Conservation (phyloP, 2,797 vertebrate species). For the Crocidura indochinensis region DNA sequence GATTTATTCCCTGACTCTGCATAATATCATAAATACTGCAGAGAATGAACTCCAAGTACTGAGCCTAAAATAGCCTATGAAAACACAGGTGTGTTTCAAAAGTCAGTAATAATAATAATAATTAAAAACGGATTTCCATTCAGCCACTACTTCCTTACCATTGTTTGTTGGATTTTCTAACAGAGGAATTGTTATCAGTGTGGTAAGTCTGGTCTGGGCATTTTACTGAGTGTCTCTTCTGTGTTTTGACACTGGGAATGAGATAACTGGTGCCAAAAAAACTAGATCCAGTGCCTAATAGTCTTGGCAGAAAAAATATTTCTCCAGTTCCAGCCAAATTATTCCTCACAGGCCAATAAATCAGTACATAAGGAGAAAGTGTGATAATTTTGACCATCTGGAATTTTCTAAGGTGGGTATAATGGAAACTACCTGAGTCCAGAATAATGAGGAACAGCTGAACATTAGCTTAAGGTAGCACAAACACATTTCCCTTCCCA, state of each 20-base stretch:
- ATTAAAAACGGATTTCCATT: background rate
- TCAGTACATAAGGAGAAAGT: constrained; percentile 70
- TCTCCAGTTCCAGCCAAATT: constrained; percentile 77
- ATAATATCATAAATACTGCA: too few relatives aligned
- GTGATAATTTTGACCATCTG: constrained; percentile 74
- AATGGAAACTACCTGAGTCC: constrained; percentile 6
- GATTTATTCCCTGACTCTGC: too few relatives aligned
- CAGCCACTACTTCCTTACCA: background rate
- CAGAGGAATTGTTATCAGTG: background rate
- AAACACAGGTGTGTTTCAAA: too few relatives aligned
- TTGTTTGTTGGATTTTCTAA: background rate
- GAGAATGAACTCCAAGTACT: too few relatives aligned
- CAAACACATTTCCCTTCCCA: background rate
- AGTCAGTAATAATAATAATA: background rate
- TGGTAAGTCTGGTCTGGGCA: background rate
- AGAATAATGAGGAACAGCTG: background rate
- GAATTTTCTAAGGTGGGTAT: constrained; percentile 33
- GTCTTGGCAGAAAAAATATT: constrained; percentile 81
- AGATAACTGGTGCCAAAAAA: constrained; percentile 35
- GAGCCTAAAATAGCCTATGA: too few relatives aligned
- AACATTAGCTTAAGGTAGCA: background rate
- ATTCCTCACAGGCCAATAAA: constrained; percentile 72
- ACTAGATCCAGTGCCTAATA: constrained; percentile 30
- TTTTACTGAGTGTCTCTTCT: constrained; percentile 67
- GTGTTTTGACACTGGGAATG: constrained; percentile 60